Evolutionary conservation across 2,797 vertebrate genomes (phyloP).

Genomic region (Pelodytes ibericus): DNA sequence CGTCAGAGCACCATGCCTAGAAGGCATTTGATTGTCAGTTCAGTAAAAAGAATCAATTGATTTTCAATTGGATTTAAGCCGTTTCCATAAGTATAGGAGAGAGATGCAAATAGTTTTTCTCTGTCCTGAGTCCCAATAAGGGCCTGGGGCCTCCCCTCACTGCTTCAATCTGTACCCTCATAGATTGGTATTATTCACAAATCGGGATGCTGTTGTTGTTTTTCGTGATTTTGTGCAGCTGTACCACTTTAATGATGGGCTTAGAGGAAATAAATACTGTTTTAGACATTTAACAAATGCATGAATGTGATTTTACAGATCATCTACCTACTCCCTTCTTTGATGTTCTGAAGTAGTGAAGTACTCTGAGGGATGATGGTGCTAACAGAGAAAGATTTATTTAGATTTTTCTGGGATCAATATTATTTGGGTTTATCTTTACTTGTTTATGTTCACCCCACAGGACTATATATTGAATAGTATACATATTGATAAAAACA

Average conservation of each 20-base stretch:
- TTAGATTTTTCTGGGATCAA: neutral
- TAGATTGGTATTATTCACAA: constrained; percentile 33
- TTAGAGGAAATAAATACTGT: neutral
- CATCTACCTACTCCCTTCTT: no score
- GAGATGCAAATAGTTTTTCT: constrained; percentile 17
- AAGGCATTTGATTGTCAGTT: constrained; percentile 45
- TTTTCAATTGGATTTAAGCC: constrained; percentile 40
- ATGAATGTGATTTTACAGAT: neutral
- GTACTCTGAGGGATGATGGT: neutral
- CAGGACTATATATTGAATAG: no score
- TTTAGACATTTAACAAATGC: neutral
- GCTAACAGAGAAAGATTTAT: neutral
- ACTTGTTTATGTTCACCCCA: no score
- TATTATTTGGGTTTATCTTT: neutral
- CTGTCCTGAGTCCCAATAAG: constrained; percentile 22
- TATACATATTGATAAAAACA: no score
- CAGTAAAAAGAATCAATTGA: constrained; percentile 44
- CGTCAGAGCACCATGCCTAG: constrained; percentile 28
- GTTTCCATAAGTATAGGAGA: constrained; percentile 34
- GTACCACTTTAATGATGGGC: neutral
- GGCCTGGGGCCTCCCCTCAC: constrained; percentile 3
- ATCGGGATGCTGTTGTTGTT: constrained; percentile 18
- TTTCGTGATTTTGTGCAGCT: no score
- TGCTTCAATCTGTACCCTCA: constrained; percentile 27
- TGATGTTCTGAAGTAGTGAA: no score